phyloP scores from a whole-genome alignment of 2,797 vertebrate species.

The Cossypha niveicapilla region DNA sequence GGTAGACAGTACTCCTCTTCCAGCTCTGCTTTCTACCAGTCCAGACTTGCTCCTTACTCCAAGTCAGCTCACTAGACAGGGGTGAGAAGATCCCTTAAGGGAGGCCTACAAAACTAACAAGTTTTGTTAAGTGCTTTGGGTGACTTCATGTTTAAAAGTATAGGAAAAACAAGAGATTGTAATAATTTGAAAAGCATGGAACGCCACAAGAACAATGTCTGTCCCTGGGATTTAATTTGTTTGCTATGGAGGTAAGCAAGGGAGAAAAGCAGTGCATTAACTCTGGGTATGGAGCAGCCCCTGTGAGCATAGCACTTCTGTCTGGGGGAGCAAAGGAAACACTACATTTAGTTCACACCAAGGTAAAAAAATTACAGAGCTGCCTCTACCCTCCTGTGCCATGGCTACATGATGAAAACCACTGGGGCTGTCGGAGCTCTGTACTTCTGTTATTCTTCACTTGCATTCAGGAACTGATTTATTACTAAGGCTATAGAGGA shows the following conservation, averaged over 20 bases:
- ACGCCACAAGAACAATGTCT: not conserved
- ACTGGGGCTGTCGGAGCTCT: not conserved
- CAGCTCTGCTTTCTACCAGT: not conserved
- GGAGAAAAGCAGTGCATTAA: not conserved
- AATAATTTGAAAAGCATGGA: not conserved
- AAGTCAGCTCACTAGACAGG: not conserved
- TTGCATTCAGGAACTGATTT: conserved; percentile 45
- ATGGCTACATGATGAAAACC: not conserved
- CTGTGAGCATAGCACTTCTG: not conserved
- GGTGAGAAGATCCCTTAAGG: not conserved
- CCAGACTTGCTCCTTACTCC: not conserved
- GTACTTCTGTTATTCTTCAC: not conserved
- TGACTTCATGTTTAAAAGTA: not conserved
- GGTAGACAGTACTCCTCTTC: not conserved
- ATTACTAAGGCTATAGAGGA: conserved; percentile 1
- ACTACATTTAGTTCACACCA: not conserved
- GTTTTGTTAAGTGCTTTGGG: not conserved
- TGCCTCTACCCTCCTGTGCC: not conserved
- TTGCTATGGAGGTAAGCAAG: not conserved
- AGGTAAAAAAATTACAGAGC: not conserved
- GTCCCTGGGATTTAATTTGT: not conserved
- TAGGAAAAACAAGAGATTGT: not conserved
- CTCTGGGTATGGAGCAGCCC: not conserved
- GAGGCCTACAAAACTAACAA: not conserved
- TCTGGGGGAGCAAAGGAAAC: not conserved